Conservation (phyloP, 2,113 vertebrate species). For the Dicentrarchus labrax region DNA sequence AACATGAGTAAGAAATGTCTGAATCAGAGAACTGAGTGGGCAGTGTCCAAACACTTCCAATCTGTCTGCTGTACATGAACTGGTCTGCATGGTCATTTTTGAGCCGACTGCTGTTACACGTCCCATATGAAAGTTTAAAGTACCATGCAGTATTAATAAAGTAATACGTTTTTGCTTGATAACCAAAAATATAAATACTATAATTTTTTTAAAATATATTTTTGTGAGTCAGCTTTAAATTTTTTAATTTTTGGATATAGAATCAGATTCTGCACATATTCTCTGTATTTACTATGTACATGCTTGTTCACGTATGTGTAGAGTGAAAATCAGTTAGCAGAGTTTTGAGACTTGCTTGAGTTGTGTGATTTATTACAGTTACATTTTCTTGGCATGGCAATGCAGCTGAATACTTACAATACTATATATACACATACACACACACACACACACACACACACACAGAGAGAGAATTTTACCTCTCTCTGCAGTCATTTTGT, state of each 20-base stretch:
- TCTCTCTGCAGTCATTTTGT: too few relatives aligned
- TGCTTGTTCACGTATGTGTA: too few relatives aligned
- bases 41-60: slow-evolving; percentile 22
- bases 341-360: too few relatives aligned
- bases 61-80: slow-evolving; percentile 13
- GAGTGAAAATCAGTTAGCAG: background rate
- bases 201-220: too few relatives aligned
- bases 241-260: too few relatives aligned
- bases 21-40: slow-evolving; percentile 32
- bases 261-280: too few relatives aligned
- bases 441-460: too few relatives aligned
- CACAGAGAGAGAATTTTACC: too few relatives aligned
- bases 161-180: background rate
- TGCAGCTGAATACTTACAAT: background rate
- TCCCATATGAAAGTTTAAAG: background rate
- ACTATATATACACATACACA: too few relatives aligned
- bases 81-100: background rate
- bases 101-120: background rate
- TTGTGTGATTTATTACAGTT: too few relatives aligned
- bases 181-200: background rate
- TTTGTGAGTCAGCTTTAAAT: too few relatives aligned
- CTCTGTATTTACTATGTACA: too few relatives aligned
- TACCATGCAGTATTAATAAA: background rate
- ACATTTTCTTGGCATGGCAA: background rate
- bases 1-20: slow-evolving; percentile 28